phyloP scores from a whole-genome alignment of 2,888 invertebrate species.

The Leptinotarsa juncta region DNA sequence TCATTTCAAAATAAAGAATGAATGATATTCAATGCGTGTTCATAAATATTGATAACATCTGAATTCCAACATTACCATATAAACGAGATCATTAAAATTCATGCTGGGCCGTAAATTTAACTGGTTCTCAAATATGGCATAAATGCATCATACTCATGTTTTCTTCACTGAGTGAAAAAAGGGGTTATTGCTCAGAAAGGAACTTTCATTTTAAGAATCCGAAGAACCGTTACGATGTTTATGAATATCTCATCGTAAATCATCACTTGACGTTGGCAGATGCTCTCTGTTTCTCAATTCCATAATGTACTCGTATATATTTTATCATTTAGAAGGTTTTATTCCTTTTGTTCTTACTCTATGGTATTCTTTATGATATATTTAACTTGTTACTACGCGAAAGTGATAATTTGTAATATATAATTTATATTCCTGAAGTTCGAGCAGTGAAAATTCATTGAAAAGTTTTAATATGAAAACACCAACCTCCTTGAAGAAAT shows the following conservation, averaged over 20 bases:
- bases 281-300: neutral
- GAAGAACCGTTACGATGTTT: neutral
- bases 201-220: slow-evolving; percentile 5
- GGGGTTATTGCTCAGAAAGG: neutral
- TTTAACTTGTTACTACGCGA: too few species aligned
- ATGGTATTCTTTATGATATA: too few species aligned
- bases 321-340: too few species aligned
- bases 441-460: too few species aligned
- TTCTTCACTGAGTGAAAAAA: neutral
- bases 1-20: neutral
- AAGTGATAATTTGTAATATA: too few species aligned
- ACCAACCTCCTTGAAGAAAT: too few species aligned
- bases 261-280: neutral
- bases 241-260: neutral
- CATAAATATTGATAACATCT: neutral
- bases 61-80: neutral
- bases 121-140: slow-evolving; percentile 6
- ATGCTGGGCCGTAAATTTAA: neutral
- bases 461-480: too few species aligned
- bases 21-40: neutral
- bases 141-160: neutral
- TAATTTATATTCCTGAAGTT: too few species aligned
- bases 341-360: too few species aligned
- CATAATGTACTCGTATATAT: neutral
- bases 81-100: neutral